A percentile compares a stretch with the other conserved stretches of the same genome.
Conservation (phyloP, 2,888 invertebrate genomes). For the Agapostemon virescens region DNA sequence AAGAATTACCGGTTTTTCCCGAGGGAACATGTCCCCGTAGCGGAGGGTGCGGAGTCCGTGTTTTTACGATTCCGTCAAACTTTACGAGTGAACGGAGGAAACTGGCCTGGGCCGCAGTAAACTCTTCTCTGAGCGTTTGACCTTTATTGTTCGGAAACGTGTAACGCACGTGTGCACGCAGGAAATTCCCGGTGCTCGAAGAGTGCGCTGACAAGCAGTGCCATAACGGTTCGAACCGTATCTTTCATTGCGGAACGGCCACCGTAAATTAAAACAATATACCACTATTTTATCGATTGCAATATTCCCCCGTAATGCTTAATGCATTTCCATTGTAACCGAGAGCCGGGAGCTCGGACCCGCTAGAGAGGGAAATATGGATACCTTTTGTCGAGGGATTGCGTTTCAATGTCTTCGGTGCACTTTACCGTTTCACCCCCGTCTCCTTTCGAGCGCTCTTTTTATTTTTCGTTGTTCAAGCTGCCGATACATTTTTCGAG, state of each 20-base stretch:
- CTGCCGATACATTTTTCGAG: neutral
- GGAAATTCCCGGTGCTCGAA: slow-evolving; percentile 44
- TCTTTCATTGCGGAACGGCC: slow-evolving; percentile 40
- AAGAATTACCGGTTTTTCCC: slow-evolving; percentile 19
- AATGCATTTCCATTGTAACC: slow-evolving; percentile 59
- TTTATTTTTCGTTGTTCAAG: neutral
- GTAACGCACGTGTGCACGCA: slow-evolving; percentile 64
- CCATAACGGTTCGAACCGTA: slow-evolving; percentile 41
- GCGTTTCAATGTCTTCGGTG: neutral
- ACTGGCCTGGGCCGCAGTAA: slow-evolving; percentile 47
- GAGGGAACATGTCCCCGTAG: neutral
- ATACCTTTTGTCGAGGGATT: slow-evolving; percentile 21
- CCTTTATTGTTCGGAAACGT: slow-evolving; percentile 63
- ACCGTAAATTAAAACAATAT: slow-evolving; percentile 60
- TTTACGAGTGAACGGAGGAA: slow-evolving; percentile 47
- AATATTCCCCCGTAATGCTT: slow-evolving; percentile 44
- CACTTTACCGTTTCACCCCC: neutral
- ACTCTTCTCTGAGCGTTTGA: slow-evolving; percentile 46
- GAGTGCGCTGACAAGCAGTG: slow-evolving; percentile 52
- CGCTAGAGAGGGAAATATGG: slow-evolving; percentile 17
- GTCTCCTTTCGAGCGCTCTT: neutral
- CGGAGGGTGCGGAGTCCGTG: neutral
- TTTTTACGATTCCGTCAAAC: slow-evolving; percentile 41
- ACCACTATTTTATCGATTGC: slow-evolving; percentile 47
- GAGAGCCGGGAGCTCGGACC: neutral